Conservation (phyloP, 2,113 vertebrate genomes). For the Paratilapia polleni region DNA sequence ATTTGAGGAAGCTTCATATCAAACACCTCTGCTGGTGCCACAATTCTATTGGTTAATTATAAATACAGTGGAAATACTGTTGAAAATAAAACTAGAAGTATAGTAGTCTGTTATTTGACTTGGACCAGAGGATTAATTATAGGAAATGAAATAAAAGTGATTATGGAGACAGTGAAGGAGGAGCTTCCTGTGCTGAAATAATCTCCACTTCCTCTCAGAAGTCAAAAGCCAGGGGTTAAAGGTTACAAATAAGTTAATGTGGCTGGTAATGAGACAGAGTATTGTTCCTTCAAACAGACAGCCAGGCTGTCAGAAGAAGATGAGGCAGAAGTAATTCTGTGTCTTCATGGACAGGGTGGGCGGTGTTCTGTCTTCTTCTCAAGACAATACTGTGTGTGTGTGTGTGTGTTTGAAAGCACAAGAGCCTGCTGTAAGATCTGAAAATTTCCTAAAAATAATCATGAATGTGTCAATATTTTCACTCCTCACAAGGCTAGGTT, state of each 20-base stretch:
- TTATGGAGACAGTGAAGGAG: no score
- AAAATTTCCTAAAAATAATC: no score
- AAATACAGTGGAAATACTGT: neutral
- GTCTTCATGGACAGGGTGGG: neutral
- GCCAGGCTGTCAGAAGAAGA: neutral
- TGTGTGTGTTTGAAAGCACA: no score
- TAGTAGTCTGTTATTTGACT: neutral
- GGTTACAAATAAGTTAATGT: conserved; percentile 65
- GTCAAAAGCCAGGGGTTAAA: conserved; percentile 41
- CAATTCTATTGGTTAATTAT: neutral
- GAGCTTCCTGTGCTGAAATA: conserved; percentile 60
- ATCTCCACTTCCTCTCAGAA: conserved; percentile 33
- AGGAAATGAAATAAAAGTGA: conserved; percentile 61
- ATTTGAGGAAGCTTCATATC: neutral
- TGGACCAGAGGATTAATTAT: conserved; percentile 50
- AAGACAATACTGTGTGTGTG: no score
- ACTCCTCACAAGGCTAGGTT: no score
- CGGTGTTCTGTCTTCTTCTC: no score
- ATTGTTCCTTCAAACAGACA: conserved; percentile 27
- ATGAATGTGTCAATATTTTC: no score
- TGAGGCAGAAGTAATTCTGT: neutral
- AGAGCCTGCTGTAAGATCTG: no score
- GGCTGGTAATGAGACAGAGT: conserved; percentile 47
- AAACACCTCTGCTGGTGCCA: neutral
- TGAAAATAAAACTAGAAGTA: neutral